These are phyloP conservation scores for Dreissena polymorpha DNA, from an alignment of 1,140 invertebrate species.

Conservation along the genomic window DNA sequence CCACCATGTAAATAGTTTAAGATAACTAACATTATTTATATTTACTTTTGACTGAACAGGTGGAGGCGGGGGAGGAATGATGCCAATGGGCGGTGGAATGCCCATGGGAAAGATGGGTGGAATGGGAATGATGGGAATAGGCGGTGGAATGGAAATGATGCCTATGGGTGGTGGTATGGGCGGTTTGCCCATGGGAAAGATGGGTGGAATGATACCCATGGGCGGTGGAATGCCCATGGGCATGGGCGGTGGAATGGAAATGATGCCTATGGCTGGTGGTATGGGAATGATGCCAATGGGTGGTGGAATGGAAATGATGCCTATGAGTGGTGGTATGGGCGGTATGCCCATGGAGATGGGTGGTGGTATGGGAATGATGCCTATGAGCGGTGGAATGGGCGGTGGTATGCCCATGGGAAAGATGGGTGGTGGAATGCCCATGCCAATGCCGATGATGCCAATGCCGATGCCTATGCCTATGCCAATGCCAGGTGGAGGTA, in stretches of 20 bases:
- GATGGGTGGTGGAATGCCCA: neutral
- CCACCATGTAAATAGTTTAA: no score
- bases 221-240: neutral
- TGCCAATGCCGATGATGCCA: neutral
- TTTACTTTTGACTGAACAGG: neutral
- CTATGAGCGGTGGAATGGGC: neutral
- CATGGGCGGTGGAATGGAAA: constrained; percentile 29
- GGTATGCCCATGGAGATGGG: constrained; percentile 29
- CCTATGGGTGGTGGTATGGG: neutral
- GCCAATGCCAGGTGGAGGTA: no score
- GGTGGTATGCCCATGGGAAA: constrained; percentile 28
- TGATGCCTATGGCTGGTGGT: neutral
- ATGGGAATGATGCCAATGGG: neutral
- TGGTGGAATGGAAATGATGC: neutral
- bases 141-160: constrained; percentile 17
- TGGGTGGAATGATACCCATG: constrained; percentile 19
- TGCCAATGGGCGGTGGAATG: constrained; percentile 21
- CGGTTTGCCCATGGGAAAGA: constrained; percentile 21
- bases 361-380: constrained; percentile 13
- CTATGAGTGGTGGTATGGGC: neutral
- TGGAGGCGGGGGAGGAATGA: neutral
- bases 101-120: constrained; percentile 4
- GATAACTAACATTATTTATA: no score
- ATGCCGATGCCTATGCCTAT: constrained; percentile 32
- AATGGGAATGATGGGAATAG: neutral